A percentile compares a stretch with the other conserved stretches of the same genome.
Conservation (phyloP, 2,113 vertebrate species). For the Upupa epops region DNA sequence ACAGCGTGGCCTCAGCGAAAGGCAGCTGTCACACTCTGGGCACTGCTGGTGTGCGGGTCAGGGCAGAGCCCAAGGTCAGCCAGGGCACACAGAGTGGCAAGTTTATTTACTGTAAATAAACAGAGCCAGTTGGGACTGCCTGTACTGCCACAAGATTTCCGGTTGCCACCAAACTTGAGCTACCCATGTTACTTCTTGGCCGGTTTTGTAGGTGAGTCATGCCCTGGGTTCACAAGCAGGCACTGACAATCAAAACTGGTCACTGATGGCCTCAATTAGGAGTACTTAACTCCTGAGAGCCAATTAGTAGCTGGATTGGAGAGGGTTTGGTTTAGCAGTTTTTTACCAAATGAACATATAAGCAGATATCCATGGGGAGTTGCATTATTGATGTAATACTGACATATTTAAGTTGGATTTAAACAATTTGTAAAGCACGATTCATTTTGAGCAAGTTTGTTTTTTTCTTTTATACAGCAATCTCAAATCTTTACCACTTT, state of each 20-base stretch:
- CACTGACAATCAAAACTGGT: background rate
- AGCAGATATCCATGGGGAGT: background rate
- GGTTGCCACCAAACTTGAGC: background rate
- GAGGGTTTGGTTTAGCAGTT: background rate
- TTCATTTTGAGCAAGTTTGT: background rate
- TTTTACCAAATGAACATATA: background rate
- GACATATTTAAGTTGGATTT: background rate
- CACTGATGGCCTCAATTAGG: background rate
- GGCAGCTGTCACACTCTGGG: accelerated
- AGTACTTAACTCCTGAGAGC: background rate
- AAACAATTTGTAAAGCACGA: background rate
- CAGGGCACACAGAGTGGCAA: background rate
- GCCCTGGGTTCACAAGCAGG: background rate
- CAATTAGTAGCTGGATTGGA: background rate
- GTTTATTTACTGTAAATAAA: background rate
- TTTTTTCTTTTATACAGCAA: background rate
- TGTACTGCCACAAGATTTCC: background rate
- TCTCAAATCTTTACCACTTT: background rate
- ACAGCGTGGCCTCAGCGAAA: accelerated
- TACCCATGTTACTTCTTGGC: accelerated
- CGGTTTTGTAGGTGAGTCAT: background rate
- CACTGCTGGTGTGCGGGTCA: accelerated
- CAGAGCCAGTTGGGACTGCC: background rate
- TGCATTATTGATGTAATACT: background rate
- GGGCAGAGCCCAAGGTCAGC: background rate